Conservation (phyloP, 1,140 invertebrate genomes). For the Brachionus rotundiformis region DNA sequence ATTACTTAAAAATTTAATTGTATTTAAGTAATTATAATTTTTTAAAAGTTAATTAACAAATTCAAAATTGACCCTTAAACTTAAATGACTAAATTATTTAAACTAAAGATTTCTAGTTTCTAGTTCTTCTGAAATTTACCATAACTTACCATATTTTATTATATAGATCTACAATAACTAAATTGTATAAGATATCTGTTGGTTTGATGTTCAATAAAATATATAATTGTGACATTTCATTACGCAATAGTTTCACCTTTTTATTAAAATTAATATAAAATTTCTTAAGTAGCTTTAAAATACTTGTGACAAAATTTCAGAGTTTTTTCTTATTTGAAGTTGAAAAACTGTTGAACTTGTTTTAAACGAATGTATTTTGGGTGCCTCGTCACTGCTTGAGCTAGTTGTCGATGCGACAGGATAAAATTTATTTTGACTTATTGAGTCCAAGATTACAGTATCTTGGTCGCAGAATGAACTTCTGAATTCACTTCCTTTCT, state of each 20-base stretch:
- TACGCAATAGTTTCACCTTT: background rate
- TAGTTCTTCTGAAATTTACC: no score
- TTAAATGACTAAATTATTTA: no score
- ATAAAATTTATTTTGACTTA: slow-evolving; percentile 18
- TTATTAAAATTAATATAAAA: background rate
- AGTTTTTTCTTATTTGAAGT: slow-evolving; percentile 24
- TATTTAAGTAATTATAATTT: no score
- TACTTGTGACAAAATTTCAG: slow-evolving; percentile 37
- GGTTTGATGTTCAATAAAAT: slow-evolving; percentile 1
- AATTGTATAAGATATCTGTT: slow-evolving; percentile 30
- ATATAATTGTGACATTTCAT: slow-evolving; percentile 6
- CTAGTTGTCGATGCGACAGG: background rate
- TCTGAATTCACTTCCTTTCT: background rate
- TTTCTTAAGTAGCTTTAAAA: background rate
- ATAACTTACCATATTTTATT: slow-evolving; percentile 40
- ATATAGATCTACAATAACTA: slow-evolving; percentile 28
- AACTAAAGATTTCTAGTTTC: no score
- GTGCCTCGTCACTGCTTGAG: background rate
- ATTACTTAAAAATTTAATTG: no score
- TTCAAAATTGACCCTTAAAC: no score
- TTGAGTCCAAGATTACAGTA: background rate
- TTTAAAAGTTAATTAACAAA: no score
- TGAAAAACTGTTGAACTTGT: slow-evolving; percentile 34
- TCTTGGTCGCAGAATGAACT: background rate
- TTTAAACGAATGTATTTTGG: background rate